Evolutionary conservation across 1,140 invertebrate genomes (phyloP).

Genomic region (Wiebesia pumilae): DNA sequence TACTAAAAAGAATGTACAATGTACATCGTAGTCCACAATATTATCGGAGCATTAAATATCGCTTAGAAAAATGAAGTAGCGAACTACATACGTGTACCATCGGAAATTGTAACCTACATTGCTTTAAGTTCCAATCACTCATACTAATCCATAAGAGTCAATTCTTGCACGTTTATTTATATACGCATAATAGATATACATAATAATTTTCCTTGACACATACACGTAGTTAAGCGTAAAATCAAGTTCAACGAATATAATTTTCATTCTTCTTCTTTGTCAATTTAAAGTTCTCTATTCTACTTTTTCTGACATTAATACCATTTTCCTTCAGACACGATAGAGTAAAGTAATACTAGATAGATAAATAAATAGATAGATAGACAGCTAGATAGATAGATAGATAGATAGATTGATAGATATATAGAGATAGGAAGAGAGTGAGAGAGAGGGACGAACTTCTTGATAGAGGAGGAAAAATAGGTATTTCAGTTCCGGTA

Average conservation of each 20-base stretch:
- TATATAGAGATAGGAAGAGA: background rate
- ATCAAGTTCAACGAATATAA: background rate
- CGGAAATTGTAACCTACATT: background rate
- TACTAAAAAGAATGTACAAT: background rate
- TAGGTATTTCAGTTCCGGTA: constrained; percentile 70
- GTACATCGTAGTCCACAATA: background rate
- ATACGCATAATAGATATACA: no score
- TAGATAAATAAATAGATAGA: background rate
- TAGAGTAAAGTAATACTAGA: background rate
- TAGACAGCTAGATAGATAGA: background rate
- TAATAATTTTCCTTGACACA: no score
- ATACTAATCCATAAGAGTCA: constrained; percentile 9
- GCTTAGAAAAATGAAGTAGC: constrained; percentile 4
- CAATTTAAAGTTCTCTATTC: background rate
- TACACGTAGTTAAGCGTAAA: background rate
- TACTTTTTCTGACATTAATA: background rate
- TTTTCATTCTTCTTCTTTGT: background rate
- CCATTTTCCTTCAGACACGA: background rate
- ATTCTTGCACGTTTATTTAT: background rate
- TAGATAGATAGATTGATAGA: background rate
- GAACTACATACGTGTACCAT: background rate
- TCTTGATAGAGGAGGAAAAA: constrained; percentile 28
- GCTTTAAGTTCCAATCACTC: constrained; percentile 7
- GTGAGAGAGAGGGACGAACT: background rate
- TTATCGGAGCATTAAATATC: background rate